phyloP scores from a whole-genome alignment of 2,113 vertebrate species.

The Clarias macrocephalus region DNA sequence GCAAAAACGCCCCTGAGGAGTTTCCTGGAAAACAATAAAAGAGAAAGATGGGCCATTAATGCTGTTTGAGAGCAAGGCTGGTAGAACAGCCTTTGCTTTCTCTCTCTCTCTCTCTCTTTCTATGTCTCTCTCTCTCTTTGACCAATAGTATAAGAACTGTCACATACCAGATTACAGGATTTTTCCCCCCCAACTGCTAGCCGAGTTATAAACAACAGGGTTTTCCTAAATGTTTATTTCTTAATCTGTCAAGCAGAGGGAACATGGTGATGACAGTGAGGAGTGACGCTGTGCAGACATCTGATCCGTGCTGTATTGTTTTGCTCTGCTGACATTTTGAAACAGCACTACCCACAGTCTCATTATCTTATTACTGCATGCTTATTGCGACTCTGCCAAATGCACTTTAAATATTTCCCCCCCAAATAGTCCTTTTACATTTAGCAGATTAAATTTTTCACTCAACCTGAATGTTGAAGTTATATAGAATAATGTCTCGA shows the following conservation, averaged over 20 bases:
- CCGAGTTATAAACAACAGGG: conserved; percentile 38
- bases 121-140: neutral
- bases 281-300: conserved; percentile 12
- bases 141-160: conserved; percentile 36
- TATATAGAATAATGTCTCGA: conserved; percentile 14
- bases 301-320: conserved; percentile 5
- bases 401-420: conserved; percentile 2
- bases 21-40: conserved; percentile 74
- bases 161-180: conserved; percentile 13
- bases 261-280: conserved; percentile 18
- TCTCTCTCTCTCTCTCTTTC: neutral
- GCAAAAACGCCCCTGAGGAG: conserved; percentile 62
- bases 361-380: conserved; percentile 20
- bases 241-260: conserved; percentile 39
- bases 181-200: conserved; percentile 12
- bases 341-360: conserved; percentile 12
- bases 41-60: conserved; percentile 68
- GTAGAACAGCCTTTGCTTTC: conserved; percentile 62
- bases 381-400: conserved; percentile 11
- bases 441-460: conserved; percentile 17
- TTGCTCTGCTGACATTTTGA: conserved; percentile 12
- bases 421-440: conserved; percentile 4
- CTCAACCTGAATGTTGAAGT: conserved; percentile 16
- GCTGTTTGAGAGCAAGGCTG: conserved; percentile 66
- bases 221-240: conserved; percentile 44